Conservation (phyloP, 1,140 invertebrate species). For the Pogonognathellus flavescens region DNA sequence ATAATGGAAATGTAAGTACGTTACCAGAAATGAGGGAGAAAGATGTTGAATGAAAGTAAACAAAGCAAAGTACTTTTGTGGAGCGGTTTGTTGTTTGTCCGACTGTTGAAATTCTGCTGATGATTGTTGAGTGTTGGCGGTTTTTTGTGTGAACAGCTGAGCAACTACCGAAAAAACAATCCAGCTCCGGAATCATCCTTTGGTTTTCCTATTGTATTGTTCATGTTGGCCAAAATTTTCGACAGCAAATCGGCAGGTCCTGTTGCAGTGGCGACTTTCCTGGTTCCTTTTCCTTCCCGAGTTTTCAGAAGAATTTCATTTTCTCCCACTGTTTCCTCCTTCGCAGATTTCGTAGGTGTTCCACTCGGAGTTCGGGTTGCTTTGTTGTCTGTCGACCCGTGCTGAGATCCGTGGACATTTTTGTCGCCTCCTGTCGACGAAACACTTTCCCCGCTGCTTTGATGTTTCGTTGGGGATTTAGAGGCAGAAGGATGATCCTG, state of each 20-base stretch:
- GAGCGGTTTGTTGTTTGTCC: too few relatives aligned
- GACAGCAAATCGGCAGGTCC: slow-evolving; percentile 58
- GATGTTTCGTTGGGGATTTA: background rate
- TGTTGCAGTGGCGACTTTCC: slow-evolving; percentile 55
- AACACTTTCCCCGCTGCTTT: background rate
- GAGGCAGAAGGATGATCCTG: background rate
- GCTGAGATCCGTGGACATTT: background rate
- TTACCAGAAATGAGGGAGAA: too few relatives aligned
- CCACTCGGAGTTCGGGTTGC: background rate
- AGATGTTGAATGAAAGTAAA: too few relatives aligned
- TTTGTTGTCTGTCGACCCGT: background rate
- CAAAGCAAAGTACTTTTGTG: too few relatives aligned
- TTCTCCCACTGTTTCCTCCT: background rate
- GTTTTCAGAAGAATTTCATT: slow-evolving; percentile 64
- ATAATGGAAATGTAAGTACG: too few relatives aligned
- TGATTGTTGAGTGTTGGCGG: too few relatives aligned
- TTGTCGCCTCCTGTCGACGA: background rate
- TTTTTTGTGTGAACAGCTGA: background rate
- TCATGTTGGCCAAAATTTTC: slow-evolving; percentile 61
- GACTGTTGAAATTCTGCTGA: too few relatives aligned
- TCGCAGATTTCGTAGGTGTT: too few relatives aligned
- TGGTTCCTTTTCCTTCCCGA: slow-evolving; percentile 56
- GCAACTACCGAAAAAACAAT: background rate
- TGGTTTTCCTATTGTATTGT: slow-evolving; percentile 11
- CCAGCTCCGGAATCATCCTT: background rate